Evolutionary conservation across 2,113 vertebrate genomes (phyloP), one percentile per base, ranked within the genome.

Genomic region (Sula dactylatra): DNA sequence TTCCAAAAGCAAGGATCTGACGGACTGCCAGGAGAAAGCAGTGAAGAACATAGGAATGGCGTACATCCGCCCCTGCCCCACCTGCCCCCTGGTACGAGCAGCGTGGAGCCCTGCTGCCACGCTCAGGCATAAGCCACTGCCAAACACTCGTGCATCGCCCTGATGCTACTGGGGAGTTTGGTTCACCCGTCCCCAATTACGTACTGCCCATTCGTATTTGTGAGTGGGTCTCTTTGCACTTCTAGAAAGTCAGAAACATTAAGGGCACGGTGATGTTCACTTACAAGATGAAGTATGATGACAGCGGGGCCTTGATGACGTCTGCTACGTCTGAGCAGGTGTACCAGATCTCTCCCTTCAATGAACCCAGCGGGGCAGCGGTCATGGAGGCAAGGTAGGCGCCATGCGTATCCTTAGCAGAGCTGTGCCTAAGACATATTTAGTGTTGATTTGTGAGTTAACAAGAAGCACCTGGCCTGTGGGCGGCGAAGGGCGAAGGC

Each of bases 1-100:
- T 98, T 98, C 93, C 98, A 99, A 97, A 97, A 98, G 98, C 95
- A 99, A 97, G 93, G 98, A 99, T 88, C 94, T 99, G 92, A 98
- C 64, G 5, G 95, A 99, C 80, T 99, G 99, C 79, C 98, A 98
- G 81, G 98, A 99, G 18, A 98, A 95, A 89, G 94, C 97, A 1
- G 95, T 97, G n/a, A 98, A 97, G 95, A 97, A 97, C 42, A 70
- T 97, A 16, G 99, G 99, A 31, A 95, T 98, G 97, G 97, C 98
- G 4, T 98, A 99, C 82, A 90, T 97, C 66, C 97, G 98, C 45
- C 98, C 93, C 76, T 98, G 98, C 91, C 52, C 54, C 8, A 96
- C 97, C 77, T 99, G 98, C 29, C 87, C 98, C 83, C 44, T 88
- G 98, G 98, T 99, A 96, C 0, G 82, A n/a, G 50, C 61, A 70